phyloP scores from a whole-genome alignment of 2,797 vertebrate species.

The Phoeniculus purpureus region DNA sequence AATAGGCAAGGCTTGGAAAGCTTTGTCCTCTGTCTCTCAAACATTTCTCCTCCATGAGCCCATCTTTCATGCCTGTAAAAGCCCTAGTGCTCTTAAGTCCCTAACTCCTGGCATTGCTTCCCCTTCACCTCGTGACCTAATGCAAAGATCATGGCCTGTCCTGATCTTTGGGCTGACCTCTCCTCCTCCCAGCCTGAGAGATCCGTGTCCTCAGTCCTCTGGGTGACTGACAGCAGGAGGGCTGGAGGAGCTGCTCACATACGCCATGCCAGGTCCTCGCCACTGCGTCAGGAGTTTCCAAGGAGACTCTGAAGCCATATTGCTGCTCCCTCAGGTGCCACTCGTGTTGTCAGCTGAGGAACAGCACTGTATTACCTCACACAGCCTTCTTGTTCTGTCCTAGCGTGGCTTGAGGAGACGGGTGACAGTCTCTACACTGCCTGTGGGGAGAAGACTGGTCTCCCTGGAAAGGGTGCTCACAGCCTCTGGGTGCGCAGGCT shows the following conservation, averaged over 20 bases:
- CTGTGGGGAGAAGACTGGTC: constrained; percentile 1
- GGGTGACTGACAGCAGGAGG: neutral
- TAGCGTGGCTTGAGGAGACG: constrained; percentile 69
- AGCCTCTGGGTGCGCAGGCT: neutral
- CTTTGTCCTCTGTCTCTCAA: constrained; percentile 30
- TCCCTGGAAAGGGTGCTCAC: constrained; percentile 18
- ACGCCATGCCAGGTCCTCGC: neutral
- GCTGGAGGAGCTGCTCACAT: neutral
- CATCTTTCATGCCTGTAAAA: constrained; percentile 43
- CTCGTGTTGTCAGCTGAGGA: constrained; percentile 40
- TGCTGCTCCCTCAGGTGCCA: constrained; percentile 53
- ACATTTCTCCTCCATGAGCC: neutral
- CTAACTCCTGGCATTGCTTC: neutral
- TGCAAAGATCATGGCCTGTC: neutral
- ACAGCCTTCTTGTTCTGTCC: constrained; percentile 37
- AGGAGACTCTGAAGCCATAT: constrained; percentile 56
- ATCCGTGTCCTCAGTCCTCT: neutral
- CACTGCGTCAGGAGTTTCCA: constrained; percentile 31
- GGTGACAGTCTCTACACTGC: constrained; percentile 46
- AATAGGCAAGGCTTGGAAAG: constrained; percentile 39
- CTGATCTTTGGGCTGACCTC: neutral
- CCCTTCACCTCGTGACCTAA: neutral
- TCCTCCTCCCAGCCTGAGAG: neutral
- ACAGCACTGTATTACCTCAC: constrained; percentile 64
- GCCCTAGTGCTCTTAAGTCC: neutral